Evolutionary conservation across 37 sponge, comb jelly and placozoan genomes (phyloP).

Genomic region (Axinella damicornis): DNA sequence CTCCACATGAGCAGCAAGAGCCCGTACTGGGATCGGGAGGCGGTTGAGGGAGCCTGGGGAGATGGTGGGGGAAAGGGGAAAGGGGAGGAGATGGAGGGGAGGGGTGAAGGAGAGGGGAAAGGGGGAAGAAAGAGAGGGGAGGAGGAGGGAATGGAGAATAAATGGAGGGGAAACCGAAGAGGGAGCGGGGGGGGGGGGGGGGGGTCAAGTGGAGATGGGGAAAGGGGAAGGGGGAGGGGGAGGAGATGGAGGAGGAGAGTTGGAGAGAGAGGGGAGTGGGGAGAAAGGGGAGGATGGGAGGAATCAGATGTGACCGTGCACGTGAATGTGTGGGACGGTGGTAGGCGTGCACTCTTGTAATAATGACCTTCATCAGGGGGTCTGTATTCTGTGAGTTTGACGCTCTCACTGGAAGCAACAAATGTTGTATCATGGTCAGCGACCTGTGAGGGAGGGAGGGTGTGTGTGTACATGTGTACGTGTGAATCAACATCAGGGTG

Average conservation of each 20-base stretch:
- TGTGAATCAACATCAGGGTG: no score
- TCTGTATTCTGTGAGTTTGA: constrained; percentile 14
- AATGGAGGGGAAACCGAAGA: background rate
- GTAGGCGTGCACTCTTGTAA: no score
- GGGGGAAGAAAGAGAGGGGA: background rate
- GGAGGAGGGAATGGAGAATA: background rate
- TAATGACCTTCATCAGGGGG: constrained; percentile 28
- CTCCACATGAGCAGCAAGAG: constrained; percentile 46
- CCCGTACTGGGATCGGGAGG: constrained; percentile 42
- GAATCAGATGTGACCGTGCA: no score
- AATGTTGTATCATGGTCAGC: constrained; percentile 3
- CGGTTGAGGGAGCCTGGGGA: constrained; percentile 8
- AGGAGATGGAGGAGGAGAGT: background rate
- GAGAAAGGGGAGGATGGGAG: no score
- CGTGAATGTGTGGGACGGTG: no score
- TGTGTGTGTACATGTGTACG: no score
- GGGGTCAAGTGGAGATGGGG: background rate
- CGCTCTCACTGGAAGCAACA: background rate
- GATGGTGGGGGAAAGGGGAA: background rate
- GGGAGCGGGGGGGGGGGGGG: background rate
- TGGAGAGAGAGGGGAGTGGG: background rate
- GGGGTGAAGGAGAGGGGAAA: background rate
- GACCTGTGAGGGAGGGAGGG: background rate
- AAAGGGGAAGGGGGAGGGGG: background rate
- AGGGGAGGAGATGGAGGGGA: no score